Conservation (phyloP, 1,140 invertebrate species). For the Phortica variegata region DNA sequence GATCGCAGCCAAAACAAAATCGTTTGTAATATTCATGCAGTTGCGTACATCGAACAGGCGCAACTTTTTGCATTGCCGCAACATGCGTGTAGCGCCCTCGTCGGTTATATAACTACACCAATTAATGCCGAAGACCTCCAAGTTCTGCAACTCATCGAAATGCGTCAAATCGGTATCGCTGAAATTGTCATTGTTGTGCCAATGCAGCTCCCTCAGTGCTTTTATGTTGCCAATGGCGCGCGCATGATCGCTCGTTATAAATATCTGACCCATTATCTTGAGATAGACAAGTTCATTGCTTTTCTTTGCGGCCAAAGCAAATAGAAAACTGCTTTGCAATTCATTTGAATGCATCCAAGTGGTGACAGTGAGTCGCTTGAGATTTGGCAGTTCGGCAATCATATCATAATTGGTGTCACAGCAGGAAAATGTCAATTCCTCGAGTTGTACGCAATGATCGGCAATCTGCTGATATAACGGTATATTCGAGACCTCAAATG, state of each 20-base stretch:
- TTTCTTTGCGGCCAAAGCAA: constrained; percentile 16
- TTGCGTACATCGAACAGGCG: constrained; percentile 20
- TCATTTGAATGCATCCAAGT: constrained; percentile 40
- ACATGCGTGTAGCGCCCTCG: constrained; percentile 24
- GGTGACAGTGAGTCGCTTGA: constrained; percentile 32
- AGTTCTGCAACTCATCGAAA: constrained; percentile 25
- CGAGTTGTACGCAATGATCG: constrained; percentile 27
- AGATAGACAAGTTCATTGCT: constrained; percentile 27
- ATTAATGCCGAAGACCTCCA: constrained; percentile 15
- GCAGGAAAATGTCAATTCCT: constrained; percentile 34
- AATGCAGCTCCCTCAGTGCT: constrained; percentile 24
- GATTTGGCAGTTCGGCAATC: constrained; percentile 31
- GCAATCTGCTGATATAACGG: constrained; percentile 40
- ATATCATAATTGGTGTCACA: constrained; percentile 38
- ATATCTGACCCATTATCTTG: constrained; percentile 31
- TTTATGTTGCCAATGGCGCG: constrained; percentile 27
- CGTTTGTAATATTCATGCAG: constrained; percentile 31
- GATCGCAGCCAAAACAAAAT: constrained; percentile 32
- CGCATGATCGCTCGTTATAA: constrained; percentile 32
- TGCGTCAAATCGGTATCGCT: constrained; percentile 38
- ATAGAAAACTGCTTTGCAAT: constrained; percentile 32
- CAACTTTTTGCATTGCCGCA: constrained; percentile 24
- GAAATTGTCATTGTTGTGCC: constrained; percentile 30
- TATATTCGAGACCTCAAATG: constrained; percentile 42
- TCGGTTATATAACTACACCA: constrained; percentile 28